These are phyloP conservation scores for Troilus luridus DNA, from an alignment of 2,888 invertebrate genomes.

Conservation along the genomic window DNA sequence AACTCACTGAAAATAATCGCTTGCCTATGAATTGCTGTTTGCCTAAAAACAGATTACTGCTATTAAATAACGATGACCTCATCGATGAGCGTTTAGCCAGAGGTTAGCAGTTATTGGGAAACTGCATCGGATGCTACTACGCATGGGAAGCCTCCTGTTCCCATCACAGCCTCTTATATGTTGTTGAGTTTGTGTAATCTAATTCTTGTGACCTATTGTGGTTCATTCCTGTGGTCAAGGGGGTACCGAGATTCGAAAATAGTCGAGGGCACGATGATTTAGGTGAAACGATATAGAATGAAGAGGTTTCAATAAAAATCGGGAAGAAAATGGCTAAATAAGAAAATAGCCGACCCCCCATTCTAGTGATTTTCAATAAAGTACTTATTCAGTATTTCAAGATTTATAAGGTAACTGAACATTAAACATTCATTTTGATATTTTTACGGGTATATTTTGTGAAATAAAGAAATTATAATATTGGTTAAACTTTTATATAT, in stretches of 20 bases:
- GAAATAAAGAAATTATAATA: too few relatives aligned
- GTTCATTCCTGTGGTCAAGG: neutral
- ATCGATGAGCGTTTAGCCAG: neutral
- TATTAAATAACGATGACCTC: neutral
- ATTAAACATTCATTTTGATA: too few relatives aligned
- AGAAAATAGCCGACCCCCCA: too few relatives aligned
- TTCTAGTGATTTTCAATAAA: neutral
- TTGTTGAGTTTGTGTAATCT: neutral
- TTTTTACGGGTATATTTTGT: too few relatives aligned
- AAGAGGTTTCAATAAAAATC: too few relatives aligned
- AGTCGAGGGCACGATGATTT: neutral
- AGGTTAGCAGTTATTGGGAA: neutral
- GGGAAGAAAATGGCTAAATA: too few relatives aligned
- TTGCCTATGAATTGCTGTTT: neutral
- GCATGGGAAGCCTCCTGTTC: neutral
- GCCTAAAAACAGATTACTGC: neutral
- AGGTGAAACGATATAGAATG: too few relatives aligned
- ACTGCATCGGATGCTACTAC: neutral
- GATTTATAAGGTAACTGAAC: too few relatives aligned
- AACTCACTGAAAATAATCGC: neutral
- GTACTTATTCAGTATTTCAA: neutral
- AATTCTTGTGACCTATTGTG: neutral
- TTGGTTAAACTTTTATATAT: too few relatives aligned
- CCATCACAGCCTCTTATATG: neutral
- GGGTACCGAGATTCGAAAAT: neutral